Evolutionary conservation across 2,113 vertebrate genomes (phyloP).

Genomic region (Acinonyx jubatus): DNA sequence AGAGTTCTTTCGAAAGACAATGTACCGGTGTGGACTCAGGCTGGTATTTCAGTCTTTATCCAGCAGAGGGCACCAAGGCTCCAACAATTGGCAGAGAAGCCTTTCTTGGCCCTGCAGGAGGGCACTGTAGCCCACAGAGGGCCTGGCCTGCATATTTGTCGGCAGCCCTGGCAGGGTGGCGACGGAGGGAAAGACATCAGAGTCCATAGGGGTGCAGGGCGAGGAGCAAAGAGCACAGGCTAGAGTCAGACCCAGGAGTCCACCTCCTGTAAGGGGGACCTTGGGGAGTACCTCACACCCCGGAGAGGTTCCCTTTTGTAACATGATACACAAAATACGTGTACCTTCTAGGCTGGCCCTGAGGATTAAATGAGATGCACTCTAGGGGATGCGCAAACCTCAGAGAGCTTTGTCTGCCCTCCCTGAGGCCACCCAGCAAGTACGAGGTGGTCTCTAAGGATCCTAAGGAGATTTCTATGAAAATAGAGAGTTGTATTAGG

Average conservation of each 20-base stretch:
- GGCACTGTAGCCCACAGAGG: not conserved
- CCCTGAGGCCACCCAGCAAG: not conserved
- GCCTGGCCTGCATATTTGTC: too few species aligned
- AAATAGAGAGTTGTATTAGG: not conserved
- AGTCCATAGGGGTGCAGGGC: not conserved
- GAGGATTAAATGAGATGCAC: not conserved
- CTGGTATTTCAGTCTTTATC: not conserved
- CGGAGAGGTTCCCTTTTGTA: not conserved
- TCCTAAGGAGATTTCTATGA: not conserved
- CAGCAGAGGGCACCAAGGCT: constrained; percentile 69
- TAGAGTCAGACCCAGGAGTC: not conserved
- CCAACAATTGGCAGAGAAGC: not conserved
- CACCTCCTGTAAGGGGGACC: rapidly evolving
- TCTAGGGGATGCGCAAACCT: rapidly evolving
- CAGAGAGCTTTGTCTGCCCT: not conserved
- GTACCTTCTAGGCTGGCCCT: not conserved
- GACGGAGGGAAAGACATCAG: not conserved
- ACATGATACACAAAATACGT: not conserved
- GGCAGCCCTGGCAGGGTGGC: not conserved
- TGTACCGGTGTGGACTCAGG: not conserved
- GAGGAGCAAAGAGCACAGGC: not conserved
- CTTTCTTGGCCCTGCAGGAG: rapidly evolving
- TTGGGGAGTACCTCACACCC: not conserved
- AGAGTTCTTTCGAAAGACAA: not conserved
- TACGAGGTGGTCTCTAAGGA: not conserved